Base-by-base conservation (phyloP, 2,113 vertebrate genomes). In the Serilophus lunatus region DNA sequence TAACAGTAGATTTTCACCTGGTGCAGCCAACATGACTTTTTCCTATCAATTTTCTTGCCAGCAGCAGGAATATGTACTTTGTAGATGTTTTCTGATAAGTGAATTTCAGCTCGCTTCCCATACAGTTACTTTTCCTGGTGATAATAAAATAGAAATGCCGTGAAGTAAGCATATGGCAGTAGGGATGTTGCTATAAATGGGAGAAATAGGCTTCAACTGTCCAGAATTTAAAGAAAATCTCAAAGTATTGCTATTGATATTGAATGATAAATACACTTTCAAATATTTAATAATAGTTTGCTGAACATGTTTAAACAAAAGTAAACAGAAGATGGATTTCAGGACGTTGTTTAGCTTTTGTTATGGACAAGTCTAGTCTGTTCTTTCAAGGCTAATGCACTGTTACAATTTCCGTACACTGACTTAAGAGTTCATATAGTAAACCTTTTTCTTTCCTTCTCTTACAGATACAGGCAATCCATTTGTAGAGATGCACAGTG, bases 401-500 rank as follows among this genome's bases (percentile, higher is more conserved):
- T 2, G 0, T 61, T 86, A 18, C 4, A 23, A 36, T 85, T 88
- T 64, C 18, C 5, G 19, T 28, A n/a, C 7, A 33, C 9, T 63
- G 3, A 35, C 22, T 70, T 36, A 60, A 47, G 26, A 12, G 25
- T 51, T 85, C 56, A 38, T 7, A 13, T 44, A 61, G 10, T 90
- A 70, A 86, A 8, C 3, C 5, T 53, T 92, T 82, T 70, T 2
- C 81, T 90, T 63, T 85, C 85, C 7, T 91, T 91, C 93, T 91
- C 53, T 95, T 98, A 94, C 98, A 99, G 99, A 99, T 96, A 98
- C 98, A 93, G 93, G 70, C 88, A 98, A 87, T 94, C 99, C 99
- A 71, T 99, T 99, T 97, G 96, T 99, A 96, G 98, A 99, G 70
- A 95, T 97, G 96, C 92, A 98, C 86, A 97, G 64, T 29, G 96